Conservation (phyloP, 1,140 invertebrate species). For the Hylyphantes graminicola region DNA sequence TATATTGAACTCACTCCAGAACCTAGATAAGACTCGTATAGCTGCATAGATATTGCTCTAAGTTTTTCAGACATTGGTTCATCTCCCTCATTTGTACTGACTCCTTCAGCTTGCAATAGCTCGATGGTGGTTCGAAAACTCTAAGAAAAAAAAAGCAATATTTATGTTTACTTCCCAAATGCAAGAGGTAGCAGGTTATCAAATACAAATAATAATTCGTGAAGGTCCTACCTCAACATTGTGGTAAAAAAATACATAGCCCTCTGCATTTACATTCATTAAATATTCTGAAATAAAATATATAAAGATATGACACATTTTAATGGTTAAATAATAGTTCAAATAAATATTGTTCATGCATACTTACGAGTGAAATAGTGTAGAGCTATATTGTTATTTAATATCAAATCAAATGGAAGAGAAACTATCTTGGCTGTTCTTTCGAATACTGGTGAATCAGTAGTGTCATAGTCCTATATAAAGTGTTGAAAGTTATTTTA, state of each 20-base stretch:
- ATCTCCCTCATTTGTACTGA: background rate
- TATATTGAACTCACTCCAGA: conserved; percentile 37
- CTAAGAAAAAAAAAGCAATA: conserved; percentile 23
- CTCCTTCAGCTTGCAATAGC: conserved; percentile 12
- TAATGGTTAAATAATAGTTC: background rate
- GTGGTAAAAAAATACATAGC: conserved; percentile 84
- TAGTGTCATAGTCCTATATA: conserved; percentile 36
- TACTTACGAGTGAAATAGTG: conserved; percentile 78
- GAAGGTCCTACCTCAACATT: conserved; percentile 77
- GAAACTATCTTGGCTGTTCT: conserved; percentile 74
- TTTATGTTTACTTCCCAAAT: background rate
- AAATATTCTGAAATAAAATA: conserved; percentile 46
- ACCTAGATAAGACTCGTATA: conserved; percentile 47
- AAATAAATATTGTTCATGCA: background rate
- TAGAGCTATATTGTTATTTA: conserved; percentile 83
- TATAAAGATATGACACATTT: too few relatives aligned
- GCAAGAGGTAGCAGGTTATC: background rate
- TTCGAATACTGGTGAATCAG: conserved; percentile 68
- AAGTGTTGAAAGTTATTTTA: background rate
- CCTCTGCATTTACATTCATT: conserved; percentile 69
- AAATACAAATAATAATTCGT: background rate
- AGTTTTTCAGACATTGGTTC: conserved; percentile 27
- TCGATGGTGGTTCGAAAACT: conserved; percentile 49
- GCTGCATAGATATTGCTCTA: conserved; percentile 39
- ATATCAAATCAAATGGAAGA: conserved; percentile 79